Conservation (phyloP, 2,888 invertebrate genomes). For the Eledona agricola region DNA sequence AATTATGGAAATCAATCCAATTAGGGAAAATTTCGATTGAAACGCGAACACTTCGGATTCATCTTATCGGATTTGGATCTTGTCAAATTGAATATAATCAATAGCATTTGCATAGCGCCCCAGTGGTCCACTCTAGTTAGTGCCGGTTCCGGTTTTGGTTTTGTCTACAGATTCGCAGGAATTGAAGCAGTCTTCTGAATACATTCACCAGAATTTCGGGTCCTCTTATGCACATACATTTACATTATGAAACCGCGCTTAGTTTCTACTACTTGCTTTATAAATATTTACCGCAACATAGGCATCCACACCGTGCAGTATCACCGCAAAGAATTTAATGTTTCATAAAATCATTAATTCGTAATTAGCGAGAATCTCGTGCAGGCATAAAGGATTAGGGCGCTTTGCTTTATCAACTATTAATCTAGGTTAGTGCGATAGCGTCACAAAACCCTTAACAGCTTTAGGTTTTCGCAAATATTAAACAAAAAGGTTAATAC, state of each 20-base stretch:
- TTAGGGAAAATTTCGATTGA: slow-evolving; percentile 29
- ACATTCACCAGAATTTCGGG: slow-evolving; percentile 31
- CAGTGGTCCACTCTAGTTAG: slow-evolving; percentile 33
- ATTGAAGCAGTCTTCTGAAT: slow-evolving; percentile 30
- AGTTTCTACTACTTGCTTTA: slow-evolving; percentile 29
- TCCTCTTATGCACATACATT: slow-evolving; percentile 38
- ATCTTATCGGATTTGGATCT: slow-evolving; percentile 41
- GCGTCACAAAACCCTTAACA: too few relatives aligned
- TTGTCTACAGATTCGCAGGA: slow-evolving; percentile 26
- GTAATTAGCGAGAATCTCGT: slow-evolving; percentile 20
- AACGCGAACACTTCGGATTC: slow-evolving; percentile 38
- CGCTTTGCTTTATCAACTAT: slow-evolving; percentile 16
- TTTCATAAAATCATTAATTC: slow-evolving; percentile 30
- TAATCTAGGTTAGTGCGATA: slow-evolving; percentile 10
- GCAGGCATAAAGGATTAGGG: slow-evolving; percentile 11
- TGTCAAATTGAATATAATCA: slow-evolving; percentile 46
- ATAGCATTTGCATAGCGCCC: slow-evolving; percentile 45
- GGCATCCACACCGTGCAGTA: too few relatives aligned
- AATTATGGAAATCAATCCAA: slow-evolving; percentile 36
- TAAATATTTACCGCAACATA: slow-evolving; percentile 36
- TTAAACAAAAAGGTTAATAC: too few relatives aligned
- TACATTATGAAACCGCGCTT: slow-evolving; percentile 36
- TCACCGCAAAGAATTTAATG: slow-evolving; percentile 22
- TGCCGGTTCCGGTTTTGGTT: slow-evolving; percentile 32
- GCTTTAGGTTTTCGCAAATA: too few relatives aligned